Evolutionary conservation across 2,888 invertebrate genomes (phyloP).

Genomic region (Latheticus oryzae): DNA sequence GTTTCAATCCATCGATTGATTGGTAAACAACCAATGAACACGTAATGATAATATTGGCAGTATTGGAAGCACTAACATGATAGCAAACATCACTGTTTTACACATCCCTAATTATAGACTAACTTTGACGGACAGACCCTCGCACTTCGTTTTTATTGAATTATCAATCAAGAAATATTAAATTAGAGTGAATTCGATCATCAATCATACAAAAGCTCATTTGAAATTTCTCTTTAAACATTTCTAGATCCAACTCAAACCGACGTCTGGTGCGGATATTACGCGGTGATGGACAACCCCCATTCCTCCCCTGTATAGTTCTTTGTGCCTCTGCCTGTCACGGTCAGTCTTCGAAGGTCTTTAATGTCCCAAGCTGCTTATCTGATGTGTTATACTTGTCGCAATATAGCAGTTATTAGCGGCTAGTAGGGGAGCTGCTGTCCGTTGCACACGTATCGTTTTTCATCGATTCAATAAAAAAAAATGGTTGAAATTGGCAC

Average conservation of each 20-base stretch:
- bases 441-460: conserved; percentile 26
- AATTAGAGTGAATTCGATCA: no score
- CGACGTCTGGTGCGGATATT: conserved; percentile 39
- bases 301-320: conserved; percentile 13
- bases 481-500: conserved; percentile 1
- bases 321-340: conserved; percentile 41
- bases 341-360: conserved; percentile 33
- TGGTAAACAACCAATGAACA: conserved; percentile 40
- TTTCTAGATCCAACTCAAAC: no score
- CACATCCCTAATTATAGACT: not conserved
- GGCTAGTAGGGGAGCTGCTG: conserved; percentile 32
- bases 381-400: conserved; percentile 58
- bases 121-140: not conserved
- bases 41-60: conserved; percentile 23
- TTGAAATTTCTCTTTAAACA: no score
- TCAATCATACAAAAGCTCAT: no score
- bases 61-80: conserved; percentile 9
- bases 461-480: conserved; percentile 12
- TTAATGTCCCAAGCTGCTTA: conserved; percentile 43
- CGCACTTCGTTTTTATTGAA: conserved; percentile 1
- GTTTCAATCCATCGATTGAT: conserved; percentile 43
- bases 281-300: conserved; percentile 27
- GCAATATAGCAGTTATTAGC: conserved; percentile 57
- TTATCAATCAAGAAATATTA: conserved; percentile 7
- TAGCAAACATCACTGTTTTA: conserved; percentile 2